Conservation (phyloP, 2,797 vertebrate genomes). For the Perodicticus potto region DNA sequence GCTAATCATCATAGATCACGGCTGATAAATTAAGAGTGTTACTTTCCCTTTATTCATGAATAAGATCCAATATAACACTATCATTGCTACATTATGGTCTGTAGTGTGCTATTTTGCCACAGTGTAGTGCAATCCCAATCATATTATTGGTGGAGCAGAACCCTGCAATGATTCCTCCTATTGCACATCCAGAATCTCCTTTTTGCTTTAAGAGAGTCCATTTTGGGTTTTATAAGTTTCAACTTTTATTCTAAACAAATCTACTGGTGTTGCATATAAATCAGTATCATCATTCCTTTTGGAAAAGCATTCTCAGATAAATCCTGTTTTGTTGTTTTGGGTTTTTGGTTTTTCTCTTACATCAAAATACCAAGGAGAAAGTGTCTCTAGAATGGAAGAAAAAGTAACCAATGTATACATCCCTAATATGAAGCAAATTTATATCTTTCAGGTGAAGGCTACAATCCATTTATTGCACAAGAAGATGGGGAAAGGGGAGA, state of each 20-base stretch:
- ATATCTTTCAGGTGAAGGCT: too few relatives aligned
- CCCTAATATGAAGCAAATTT: too few relatives aligned
- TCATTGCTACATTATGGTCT: background rate
- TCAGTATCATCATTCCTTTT: background rate
- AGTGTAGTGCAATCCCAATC: background rate
- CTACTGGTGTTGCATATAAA: background rate
- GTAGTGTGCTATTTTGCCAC: background rate
- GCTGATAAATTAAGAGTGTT: slow-evolving; percentile 53
- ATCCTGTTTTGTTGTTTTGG: background rate
- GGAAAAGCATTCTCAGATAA: background rate
- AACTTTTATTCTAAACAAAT: slow-evolving; percentile 39
- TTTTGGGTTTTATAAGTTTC: background rate
- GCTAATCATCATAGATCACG: background rate
- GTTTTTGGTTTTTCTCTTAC: background rate
- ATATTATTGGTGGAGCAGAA: background rate
- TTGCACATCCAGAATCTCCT: background rate
- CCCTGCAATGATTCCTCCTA: background rate
- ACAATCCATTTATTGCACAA: too few relatives aligned
- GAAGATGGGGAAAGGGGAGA: too few relatives aligned
- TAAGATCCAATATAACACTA: slow-evolving; percentile 41
- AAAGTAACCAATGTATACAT: too few relatives aligned
- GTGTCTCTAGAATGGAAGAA: too few relatives aligned
- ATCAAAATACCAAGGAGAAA: background rate
- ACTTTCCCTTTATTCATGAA: slow-evolving; percentile 54
- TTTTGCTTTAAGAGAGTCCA: background rate